Base-by-base conservation (phyloP, 2,797 vertebrate genomes). In the Hylomyscus alleni region DNA sequence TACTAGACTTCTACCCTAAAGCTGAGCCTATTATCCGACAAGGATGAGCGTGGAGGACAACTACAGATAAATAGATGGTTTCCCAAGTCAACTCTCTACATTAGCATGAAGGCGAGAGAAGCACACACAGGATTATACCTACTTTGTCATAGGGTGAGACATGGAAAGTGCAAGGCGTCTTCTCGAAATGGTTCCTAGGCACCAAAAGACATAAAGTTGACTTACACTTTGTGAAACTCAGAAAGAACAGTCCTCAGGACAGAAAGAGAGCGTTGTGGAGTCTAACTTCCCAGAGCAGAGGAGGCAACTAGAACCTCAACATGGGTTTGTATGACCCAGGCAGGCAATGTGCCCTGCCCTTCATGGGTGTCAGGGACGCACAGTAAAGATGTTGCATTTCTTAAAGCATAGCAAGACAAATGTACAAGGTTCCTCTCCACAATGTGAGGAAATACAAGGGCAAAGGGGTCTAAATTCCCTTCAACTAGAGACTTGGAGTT, bases 21-120 rank as follows among this genome's bases (percentile, higher is more conserved):
- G 37, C 24, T 29, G 2, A 91, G 69, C 20, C 29, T 4, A 87
- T 34, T n/a, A 62, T 19, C 31, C 62, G 90, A 10, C 77, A 94
- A 85, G 52, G 15, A 40, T 0, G 9, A 62, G n/a, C 50, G 22
- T 0, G 1, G 1, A 58, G 34, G 88, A 85, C 1, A 54, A n/a
- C 31, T 60, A 52, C 50, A 56, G 62, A 29, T 10, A 31, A 29
- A 0, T 13, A 72, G 37, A 69, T 77, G 40, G 40, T 40, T 82
- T 73, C 44, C 67, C 44, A 90, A 78, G 62, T 24, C 75, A 75
- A 40, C 50, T 9, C 37, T 56, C 83, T 26, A 47, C 58, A 34
- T 44, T 26, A 82, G 84, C 65, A 19, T 76, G 34, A 76, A 69
- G 73, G 13, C 76, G 50, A 37, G 22, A 92, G 56, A 26, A 83